phyloP scores from a whole-genome alignment of 2,113 vertebrate species.

The Nerophis lumbriciformis region DNA sequence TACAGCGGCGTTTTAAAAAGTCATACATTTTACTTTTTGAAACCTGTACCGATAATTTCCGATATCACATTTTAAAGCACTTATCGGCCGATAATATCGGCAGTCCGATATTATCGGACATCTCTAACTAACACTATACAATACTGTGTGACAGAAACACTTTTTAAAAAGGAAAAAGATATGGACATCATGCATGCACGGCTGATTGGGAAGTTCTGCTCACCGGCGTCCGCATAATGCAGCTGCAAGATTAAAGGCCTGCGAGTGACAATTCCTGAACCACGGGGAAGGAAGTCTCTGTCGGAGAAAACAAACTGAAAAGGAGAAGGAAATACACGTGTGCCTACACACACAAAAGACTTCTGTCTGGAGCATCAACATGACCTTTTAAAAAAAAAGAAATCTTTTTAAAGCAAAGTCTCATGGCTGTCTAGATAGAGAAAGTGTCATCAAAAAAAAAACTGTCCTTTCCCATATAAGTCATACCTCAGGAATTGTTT shows the following conservation, averaged over 20 bases:
- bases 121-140: too few species aligned
- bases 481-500: conserved; percentile 42
- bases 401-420: too few species aligned
- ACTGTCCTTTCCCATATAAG: conserved; percentile 26
- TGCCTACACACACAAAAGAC: background rate
- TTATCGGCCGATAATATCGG: too few species aligned
- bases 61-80: too few species aligned
- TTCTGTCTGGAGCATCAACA: background rate
- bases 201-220: background rate
- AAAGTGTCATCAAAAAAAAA: background rate
- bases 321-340: conserved; percentile 5
- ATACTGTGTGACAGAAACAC: too few species aligned
- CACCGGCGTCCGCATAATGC: conserved; percentile 58
- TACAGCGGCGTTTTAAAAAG: too few species aligned
- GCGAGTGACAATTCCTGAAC: conserved; percentile 74
- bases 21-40: too few species aligned
- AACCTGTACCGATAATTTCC: too few species aligned
- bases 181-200: background rate
- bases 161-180: too few species aligned
- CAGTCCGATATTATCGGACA: too few species aligned
- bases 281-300: conserved; percentile 78
- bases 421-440: too few species aligned
- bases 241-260: conserved; percentile 75
- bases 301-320: conserved; percentile 13
- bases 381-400: background rate